Evolutionary conservation across 2,888 invertebrate species (phyloP).

Genomic region (Candidula unifasciata): DNA sequence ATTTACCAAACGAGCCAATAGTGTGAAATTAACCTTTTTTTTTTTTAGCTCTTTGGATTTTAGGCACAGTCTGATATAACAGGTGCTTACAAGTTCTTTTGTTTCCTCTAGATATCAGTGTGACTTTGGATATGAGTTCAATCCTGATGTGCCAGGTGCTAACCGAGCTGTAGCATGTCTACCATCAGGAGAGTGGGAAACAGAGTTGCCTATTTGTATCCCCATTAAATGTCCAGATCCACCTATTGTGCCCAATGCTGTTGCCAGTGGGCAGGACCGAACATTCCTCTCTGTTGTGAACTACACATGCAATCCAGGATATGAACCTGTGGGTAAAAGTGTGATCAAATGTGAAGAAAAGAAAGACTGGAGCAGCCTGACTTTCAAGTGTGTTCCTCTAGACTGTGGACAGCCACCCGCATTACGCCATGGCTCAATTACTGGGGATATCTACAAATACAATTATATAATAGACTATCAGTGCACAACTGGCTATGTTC

Average conservation of each 20-base stretch:
- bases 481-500: conserved; percentile 68
- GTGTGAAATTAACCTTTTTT: not conserved
- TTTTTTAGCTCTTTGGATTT: too few relatives aligned
- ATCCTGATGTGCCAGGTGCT: conserved; percentile 53
- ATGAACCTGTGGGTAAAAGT: conserved; percentile 63
- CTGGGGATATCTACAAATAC: conserved; percentile 56
- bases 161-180: conserved; percentile 64
- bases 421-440: conserved; percentile 59
- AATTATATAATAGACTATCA: conserved; percentile 61
- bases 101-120: conserved; percentile 60
- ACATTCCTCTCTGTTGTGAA: conserved; percentile 64
- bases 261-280: conserved; percentile 55
- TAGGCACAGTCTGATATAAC: too few relatives aligned
- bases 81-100: not conserved
- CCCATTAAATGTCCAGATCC: conserved; percentile 68
- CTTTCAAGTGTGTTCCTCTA: conserved; percentile 70
- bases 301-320: conserved; percentile 74
- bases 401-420: conserved; percentile 77
- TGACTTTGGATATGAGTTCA: conserved; percentile 61
- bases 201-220: conserved; percentile 67
- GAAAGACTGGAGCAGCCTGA: conserved; percentile 68
- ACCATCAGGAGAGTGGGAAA: conserved; percentile 72
- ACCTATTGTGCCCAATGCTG: conserved; percentile 63
- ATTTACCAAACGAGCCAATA: not conserved
- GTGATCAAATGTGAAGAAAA: conserved; percentile 64